Conservation (phyloP, 2,113 vertebrate species). For the Caretta caretta region DNA sequence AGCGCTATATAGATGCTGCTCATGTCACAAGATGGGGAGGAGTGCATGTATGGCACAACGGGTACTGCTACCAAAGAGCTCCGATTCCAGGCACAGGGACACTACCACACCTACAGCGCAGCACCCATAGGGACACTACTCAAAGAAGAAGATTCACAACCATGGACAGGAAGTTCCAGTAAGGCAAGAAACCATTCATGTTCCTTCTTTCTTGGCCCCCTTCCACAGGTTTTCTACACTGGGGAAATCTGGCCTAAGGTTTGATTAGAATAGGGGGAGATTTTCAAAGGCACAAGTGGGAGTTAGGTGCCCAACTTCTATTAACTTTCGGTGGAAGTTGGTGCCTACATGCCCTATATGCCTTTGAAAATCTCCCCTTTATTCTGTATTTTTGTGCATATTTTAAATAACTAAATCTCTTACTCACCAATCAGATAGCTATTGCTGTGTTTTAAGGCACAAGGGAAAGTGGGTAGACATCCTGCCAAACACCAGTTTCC, state of each 20-base stretch:
- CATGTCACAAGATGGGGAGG: too few species aligned
- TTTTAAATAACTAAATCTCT: neutral
- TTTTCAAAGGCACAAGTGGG: neutral
- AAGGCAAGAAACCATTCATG: neutral
- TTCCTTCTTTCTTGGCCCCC: neutral
- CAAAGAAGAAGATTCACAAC: neutral
- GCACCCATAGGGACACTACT: too few species aligned
- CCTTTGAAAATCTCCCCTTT: neutral
- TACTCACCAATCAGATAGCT: neutral
- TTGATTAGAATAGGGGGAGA: neutral
- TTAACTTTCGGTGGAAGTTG: neutral
- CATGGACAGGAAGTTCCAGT: neutral
- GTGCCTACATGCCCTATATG: neutral
- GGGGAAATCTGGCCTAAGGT: neutral
- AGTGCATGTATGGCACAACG: too few species aligned
- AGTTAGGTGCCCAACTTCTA: neutral
- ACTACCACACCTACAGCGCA: too few species aligned
- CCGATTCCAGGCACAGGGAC: too few species aligned
- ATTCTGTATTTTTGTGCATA: neutral
- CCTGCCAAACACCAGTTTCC: neutral
- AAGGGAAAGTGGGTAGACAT: neutral
- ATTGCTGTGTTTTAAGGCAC: neutral
- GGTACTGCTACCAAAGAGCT: too few species aligned
- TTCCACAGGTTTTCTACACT: neutral
- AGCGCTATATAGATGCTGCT: too few species aligned